These are phyloP conservation scores for Pteromalus puparum DNA, from an alignment of 1,140 invertebrate species.

Conservation along the genomic window DNA sequence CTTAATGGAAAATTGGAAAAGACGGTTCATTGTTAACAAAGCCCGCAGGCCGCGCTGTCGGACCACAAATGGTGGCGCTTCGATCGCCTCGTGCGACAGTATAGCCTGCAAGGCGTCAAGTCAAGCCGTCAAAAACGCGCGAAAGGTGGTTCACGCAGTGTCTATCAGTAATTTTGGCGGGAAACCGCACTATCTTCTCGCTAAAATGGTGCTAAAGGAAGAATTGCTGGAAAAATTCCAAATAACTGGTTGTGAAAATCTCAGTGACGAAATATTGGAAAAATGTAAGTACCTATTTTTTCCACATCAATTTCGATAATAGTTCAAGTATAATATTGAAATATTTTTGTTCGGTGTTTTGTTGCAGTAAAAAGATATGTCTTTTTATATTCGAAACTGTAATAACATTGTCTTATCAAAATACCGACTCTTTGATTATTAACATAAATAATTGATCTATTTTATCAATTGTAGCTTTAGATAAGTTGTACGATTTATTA, in stretches of 20 bases:
- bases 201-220: constrained; percentile 64
- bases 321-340: background rate
- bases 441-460: background rate
- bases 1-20: too few relatives aligned
- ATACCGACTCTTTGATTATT: background rate
- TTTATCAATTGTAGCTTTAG: too few relatives aligned
- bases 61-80: too few relatives aligned
- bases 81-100: too few relatives aligned
- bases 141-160: background rate
- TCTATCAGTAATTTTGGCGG: constrained; percentile 59
- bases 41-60: too few relatives aligned
- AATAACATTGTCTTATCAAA: background rate
- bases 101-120: too few relatives aligned
- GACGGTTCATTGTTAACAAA: too few relatives aligned
- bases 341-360: background rate
- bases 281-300: constrained; percentile 66
- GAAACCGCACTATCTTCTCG: constrained; percentile 39
- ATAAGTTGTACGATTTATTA: too few relatives aligned
- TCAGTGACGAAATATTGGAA: constrained; percentile 58
- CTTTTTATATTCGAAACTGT: background rate
- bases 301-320: background rate
- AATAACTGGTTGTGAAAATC: constrained; percentile 58
- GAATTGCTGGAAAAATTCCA: constrained; percentile 62
- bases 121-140: background rate
- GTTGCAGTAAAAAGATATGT: background rate